Conservation (phyloP, 2,888 invertebrate species). For the Podotricha telesiphe region DNA sequence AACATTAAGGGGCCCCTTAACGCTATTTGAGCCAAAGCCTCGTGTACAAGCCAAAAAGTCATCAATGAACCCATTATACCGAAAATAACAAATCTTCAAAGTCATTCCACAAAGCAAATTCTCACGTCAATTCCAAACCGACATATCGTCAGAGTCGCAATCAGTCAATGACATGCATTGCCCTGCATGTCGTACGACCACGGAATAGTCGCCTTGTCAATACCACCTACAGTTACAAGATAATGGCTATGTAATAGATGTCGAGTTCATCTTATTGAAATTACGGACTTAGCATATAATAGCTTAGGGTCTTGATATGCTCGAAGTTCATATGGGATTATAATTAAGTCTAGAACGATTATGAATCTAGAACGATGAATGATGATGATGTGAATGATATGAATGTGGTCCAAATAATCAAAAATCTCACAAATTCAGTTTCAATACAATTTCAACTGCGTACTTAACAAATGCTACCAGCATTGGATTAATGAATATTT, state of each 20-base stretch:
- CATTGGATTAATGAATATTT: too few relatives aligned
- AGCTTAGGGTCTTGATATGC: neutral
- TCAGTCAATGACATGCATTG: constrained; percentile 21
- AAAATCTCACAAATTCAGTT: too few relatives aligned
- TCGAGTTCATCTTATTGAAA: constrained; percentile 6
- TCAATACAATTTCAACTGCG: too few relatives aligned
- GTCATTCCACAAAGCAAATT: neutral
- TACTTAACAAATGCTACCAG: too few relatives aligned
- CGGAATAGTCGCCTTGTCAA: constrained; percentile 24
- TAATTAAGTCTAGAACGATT: neutral
- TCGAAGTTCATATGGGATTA: neutral
- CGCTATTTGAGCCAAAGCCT: too few relatives aligned
- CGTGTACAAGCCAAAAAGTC: too few relatives aligned
- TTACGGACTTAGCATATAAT: neutral
- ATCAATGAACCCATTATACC: too few relatives aligned
- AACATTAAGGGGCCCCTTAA: too few relatives aligned
- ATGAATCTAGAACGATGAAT: too few relatives aligned
- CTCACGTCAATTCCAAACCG: neutral
- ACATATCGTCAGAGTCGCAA: constrained; percentile 13
- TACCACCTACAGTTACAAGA: constrained; percentile 22
- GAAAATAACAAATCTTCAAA: too few relatives aligned
- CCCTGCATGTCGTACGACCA: constrained; percentile 8
- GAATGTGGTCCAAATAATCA: too few relatives aligned
- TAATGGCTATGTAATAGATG: constrained; percentile 21
- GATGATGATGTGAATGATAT: too few relatives aligned